A percentile compares a stretch with the other conserved stretches of the same genome.
Evolutionary conservation across 2,888 invertebrate genomes (phyloP).

Genomic region (Cecidostiba fungosa): DNA sequence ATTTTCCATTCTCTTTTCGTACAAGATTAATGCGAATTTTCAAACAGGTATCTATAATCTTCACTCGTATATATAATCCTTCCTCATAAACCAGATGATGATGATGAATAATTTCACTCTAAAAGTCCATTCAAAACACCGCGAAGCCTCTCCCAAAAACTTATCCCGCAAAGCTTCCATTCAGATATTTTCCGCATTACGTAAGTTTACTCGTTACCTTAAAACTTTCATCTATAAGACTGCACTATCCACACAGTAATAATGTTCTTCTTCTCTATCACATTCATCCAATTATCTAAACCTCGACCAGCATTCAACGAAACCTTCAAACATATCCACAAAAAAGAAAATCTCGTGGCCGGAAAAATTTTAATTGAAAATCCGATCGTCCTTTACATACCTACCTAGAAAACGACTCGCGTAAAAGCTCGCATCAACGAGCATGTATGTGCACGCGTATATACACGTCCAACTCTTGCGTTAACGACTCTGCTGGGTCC

Average conservation of each 20-base stretch:
- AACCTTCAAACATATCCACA: not conserved
- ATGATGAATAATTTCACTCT: too few relatives aligned
- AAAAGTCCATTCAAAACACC: too few relatives aligned
- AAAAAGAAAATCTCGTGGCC: not conserved
- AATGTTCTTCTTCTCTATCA: not conserved
- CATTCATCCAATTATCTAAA: not conserved
- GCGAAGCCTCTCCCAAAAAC: too few relatives aligned
- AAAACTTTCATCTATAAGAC: not conserved
- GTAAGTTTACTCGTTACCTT: too few relatives aligned
- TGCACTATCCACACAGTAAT: not conserved
- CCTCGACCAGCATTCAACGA: not conserved
- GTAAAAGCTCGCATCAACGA: too few relatives aligned
- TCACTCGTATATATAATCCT: too few relatives aligned
- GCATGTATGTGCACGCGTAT: not conserved
- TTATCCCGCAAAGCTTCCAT: too few relatives aligned
- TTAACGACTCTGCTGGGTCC: not conserved
- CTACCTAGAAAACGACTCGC: not conserved
- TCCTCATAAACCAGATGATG: too few relatives aligned
- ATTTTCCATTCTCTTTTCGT: not conserved
- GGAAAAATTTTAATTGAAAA: slow-evolving; percentile 18
- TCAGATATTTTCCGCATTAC: too few relatives aligned
- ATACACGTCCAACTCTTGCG: not conserved
- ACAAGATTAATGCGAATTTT: not conserved
- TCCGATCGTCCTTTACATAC: not conserved
- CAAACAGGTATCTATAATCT: not conserved